phyloP scores from a whole-genome alignment of 2,797 vertebrate species.

The Argyrosomus regius region DNA sequence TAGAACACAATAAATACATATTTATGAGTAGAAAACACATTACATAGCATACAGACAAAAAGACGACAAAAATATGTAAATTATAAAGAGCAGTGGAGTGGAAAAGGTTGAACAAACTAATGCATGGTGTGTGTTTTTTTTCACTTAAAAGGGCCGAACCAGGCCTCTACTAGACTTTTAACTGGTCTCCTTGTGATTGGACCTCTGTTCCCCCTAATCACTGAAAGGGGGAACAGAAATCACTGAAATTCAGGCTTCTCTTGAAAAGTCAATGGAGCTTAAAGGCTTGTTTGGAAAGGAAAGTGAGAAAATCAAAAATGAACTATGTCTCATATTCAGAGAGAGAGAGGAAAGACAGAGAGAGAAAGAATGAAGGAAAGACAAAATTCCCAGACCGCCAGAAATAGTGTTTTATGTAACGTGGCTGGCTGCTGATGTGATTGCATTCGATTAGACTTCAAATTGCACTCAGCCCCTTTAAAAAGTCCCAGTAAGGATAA shows the following conservation, averaged over 20 bases:
- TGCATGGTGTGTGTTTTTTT: neutral
- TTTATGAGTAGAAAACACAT: too few species aligned
- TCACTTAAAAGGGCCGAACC: neutral
- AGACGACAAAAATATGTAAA: too few species aligned
- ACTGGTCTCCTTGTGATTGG: neutral
- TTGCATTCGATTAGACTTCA: slow-evolving; percentile 73
- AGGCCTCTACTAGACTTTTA: neutral
- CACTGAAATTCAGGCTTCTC: slow-evolving; percentile 1
- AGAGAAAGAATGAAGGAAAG: neutral
- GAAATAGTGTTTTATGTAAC: slow-evolving; percentile 74
- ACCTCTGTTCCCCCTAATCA: neutral
- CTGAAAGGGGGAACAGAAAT: neutral
- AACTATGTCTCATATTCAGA: slow-evolving; percentile 31
- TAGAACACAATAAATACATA: too few species aligned
- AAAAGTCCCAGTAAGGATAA: slow-evolving; percentile 50
- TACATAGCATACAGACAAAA: too few species aligned
- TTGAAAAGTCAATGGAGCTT: slow-evolving; percentile 2
- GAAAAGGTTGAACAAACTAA: too few species aligned
- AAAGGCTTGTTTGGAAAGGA: slow-evolving; percentile 12
- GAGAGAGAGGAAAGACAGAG: slow-evolving; percentile 5
- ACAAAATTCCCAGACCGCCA: slow-evolving; percentile 43
- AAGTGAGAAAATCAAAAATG: slow-evolving; percentile 8
- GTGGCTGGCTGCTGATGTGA: slow-evolving; percentile 72
- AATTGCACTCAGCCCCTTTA: slow-evolving; percentile 59
- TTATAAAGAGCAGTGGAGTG: too few species aligned